Evolutionary conservation across 2,113 vertebrate genomes (phyloP), one percentile per base, ranked within the genome.

Genomic region (Greenwoodochromis staneri): DNA sequence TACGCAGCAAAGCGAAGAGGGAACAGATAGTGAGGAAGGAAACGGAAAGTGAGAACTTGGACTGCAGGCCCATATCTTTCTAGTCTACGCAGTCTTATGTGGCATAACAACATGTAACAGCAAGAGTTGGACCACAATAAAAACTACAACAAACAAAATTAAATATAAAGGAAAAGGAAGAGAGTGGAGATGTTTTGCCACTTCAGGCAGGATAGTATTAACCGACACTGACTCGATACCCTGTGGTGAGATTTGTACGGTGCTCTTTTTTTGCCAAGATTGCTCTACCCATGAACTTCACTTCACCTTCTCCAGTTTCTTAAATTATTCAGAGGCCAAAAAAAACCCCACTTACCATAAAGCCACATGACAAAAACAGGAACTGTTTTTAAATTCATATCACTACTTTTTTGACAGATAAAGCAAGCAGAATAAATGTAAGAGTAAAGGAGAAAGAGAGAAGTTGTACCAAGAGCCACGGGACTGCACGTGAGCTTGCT

Each of bases 271-370:
- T 47, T 84, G 78, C 80, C 54, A 61, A 83, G 88, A 40, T 61
- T 80, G 71, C 71, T 19, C 17, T 36, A 13, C 45, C 47, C 42
- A 4, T 42, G 86, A 81, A 88, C 71, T 38, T 83, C n/a, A 42
- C 24, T 31, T 87, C 40, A 88, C 83, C 88, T 53, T 59, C 80
- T 40, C 31, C 12, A 51, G 5, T 69, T 57, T 17, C 12, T 16
- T 40, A 51, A 54, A 17, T 69, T 47, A 78, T 71, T 63, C 55
- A 6, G 36, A 36, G 9, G 53, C 16, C 5, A 42, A 45, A 34
- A 31, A 34, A 53, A 27, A 0, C 0, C 0, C 4, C 83, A 63
- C 54, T 38, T 47, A 27, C 11, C 12, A 2, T 36, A 11, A 11
- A n/a, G 66, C 19, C 80, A 40, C 34, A 16, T 49, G 12, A 83